These are phyloP conservation scores for Trichomycterus rosablanca DNA, from an alignment of 2,113 vertebrate genomes.

Conservation along the genomic window DNA sequence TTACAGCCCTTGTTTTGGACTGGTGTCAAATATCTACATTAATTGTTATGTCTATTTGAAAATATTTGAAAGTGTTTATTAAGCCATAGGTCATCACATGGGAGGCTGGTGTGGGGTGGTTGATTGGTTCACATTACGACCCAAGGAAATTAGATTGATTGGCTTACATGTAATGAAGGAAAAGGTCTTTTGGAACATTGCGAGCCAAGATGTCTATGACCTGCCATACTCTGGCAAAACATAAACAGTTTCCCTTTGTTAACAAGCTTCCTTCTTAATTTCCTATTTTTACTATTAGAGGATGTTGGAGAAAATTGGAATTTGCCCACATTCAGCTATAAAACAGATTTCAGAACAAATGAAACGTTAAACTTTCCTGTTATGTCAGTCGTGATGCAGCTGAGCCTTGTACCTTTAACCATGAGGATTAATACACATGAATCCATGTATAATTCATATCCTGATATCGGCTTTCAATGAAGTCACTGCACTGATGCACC, in stretches of 20 bases:
- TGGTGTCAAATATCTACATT: neutral
- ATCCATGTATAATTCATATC: slow-evolving; percentile 6
- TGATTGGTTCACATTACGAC: slow-evolving; percentile 10
- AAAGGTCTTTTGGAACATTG: neutral
- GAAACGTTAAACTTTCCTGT: too few relatives aligned
- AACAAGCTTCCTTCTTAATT: too few relatives aligned
- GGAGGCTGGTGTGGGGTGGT: neutral
- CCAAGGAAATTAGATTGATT: neutral
- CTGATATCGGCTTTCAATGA: neutral
- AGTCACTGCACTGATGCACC: neutral
- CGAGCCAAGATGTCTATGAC: too few relatives aligned
- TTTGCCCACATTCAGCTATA: too few relatives aligned
- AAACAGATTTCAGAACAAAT: too few relatives aligned
- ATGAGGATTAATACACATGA: neutral
- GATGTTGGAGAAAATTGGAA: too few relatives aligned
- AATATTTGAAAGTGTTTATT: neutral
- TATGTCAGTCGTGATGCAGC: too few relatives aligned
- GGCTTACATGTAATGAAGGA: neutral
- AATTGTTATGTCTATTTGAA: neutral
- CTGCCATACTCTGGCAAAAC: too few relatives aligned
- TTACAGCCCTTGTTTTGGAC: neutral
- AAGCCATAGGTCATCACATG: neutral
- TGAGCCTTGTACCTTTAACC: neutral
- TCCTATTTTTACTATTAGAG: too few relatives aligned
- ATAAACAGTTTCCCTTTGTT: too few relatives aligned